phyloP scores from a whole-genome alignment of 2,888 invertebrate genomes.

The Mantis religiosa region DNA sequence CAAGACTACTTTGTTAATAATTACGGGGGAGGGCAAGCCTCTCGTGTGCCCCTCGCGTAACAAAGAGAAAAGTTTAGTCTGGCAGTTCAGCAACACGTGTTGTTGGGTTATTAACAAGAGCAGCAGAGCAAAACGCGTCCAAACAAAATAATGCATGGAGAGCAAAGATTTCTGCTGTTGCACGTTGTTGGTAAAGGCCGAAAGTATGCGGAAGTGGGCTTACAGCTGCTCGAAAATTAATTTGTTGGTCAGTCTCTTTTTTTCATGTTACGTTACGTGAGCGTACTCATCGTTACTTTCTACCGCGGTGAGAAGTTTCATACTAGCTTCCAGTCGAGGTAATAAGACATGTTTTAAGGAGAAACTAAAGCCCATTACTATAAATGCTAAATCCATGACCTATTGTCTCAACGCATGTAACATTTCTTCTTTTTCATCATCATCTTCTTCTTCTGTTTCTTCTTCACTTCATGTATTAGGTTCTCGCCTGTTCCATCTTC shows the following conservation, averaged over 20 bases:
- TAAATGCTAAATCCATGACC: too few relatives aligned
- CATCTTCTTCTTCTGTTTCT: too few relatives aligned
- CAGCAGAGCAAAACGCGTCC: not conserved
- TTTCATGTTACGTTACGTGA: not conserved
- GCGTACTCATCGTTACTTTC: not conserved
- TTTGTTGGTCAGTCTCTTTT: not conserved
- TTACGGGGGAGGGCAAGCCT: too few relatives aligned
- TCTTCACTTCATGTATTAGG: too few relatives aligned
- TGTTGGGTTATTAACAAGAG: not conserved
- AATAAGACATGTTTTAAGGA: not conserved
- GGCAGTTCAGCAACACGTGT: not conserved
- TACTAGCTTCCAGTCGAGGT: not conserved
- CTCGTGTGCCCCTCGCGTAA: too few relatives aligned
- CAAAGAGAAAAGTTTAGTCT: too few relatives aligned
- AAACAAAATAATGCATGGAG: not conserved
- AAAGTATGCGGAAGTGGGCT: not conserved
- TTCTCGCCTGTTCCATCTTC: too few relatives aligned
- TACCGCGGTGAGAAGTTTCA: not conserved
- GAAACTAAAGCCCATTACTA: too few relatives aligned
- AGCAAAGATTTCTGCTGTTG: not conserved
- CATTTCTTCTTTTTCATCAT: too few relatives aligned
- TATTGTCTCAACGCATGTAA: too few relatives aligned
- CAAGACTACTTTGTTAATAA: too few relatives aligned
- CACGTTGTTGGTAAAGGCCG: too few relatives aligned
- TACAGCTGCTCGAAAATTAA: not conserved